Conservation (phyloP, 2,888 invertebrate species). For the Phasia obesa region DNA sequence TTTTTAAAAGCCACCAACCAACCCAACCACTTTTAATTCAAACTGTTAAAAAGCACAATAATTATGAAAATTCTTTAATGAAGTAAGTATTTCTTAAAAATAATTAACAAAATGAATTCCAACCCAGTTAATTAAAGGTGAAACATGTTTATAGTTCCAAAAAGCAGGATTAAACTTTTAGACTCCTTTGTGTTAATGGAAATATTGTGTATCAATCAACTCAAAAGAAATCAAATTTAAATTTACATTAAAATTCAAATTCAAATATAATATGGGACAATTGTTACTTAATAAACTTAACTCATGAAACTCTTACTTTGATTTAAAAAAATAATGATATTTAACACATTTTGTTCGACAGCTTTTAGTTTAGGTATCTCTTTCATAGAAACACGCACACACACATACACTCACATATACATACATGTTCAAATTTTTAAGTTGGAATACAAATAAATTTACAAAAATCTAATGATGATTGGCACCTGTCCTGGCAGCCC, state of each 20-base stretch:
- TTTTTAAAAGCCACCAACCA: conserved; percentile 6
- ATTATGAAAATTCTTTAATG: background rate
- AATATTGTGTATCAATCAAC: conserved; percentile 56
- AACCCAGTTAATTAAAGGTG: too few species aligned
- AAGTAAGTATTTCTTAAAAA: background rate
- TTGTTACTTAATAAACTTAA: conserved; percentile 30
- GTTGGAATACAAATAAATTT: background rate
- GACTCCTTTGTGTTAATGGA: conserved; percentile 43
- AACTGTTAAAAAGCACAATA: background rate
- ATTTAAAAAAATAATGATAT: conserved; percentile 14
- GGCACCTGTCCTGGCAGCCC: conserved; percentile 60
- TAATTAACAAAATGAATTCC: background rate
- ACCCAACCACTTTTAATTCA: conserved; percentile 1
- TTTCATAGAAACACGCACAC: background rate
- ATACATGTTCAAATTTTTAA: background rate
- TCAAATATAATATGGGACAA: conserved; percentile 25
- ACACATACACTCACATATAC: background rate
- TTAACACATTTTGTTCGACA: conserved; percentile 47
- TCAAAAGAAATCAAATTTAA: too few species aligned
- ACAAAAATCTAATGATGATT: conserved; percentile 62
- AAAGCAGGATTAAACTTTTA: too few species aligned
- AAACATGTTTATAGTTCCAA: too few species aligned
- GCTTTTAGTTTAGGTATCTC: conserved; percentile 55
- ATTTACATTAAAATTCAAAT: background rate
- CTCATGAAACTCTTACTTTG: conserved; percentile 58